These are phyloP conservation scores for Burhinus bistriatus DNA, from an alignment of 2,113 vertebrate genomes.

Conservation along the genomic window DNA sequence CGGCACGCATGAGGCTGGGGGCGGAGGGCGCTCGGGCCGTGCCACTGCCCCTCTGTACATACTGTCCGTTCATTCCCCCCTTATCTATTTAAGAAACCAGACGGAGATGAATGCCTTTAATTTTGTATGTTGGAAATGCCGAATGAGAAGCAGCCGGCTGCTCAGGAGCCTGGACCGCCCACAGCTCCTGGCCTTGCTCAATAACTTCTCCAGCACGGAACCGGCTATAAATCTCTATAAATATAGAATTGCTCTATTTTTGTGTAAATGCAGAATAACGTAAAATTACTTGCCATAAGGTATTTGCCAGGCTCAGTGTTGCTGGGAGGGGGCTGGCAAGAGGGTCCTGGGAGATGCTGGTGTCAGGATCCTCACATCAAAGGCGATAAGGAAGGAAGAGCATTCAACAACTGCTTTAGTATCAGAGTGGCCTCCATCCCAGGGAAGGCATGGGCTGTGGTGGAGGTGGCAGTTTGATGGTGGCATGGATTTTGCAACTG, in stretches of 20 bases:
- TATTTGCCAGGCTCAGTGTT: conserved; percentile 33
- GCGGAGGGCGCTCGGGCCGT: neutral
- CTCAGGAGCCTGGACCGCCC: conserved; percentile 17
- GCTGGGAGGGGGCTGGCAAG: neutral
- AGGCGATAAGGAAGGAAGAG: neutral
- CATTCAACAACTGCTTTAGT: neutral
- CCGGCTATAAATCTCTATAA: conserved; percentile 71
- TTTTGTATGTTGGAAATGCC: conserved; percentile 59
- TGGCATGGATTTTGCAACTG: neutral
- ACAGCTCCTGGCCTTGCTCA: conserved; percentile 54
- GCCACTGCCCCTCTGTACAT: conserved; percentile 32
- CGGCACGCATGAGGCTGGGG: neutral
- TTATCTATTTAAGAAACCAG: conserved; percentile 71
- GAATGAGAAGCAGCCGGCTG: conserved; percentile 26
- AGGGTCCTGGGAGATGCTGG: neutral
- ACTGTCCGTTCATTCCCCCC: conserved; percentile 27
- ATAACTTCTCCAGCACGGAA: conserved; percentile 58
- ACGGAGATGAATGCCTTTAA: conserved; percentile 64
- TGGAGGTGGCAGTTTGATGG: neutral
- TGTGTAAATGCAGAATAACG: conserved; percentile 74
- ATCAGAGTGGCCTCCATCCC: neutral
- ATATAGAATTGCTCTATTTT: conserved; percentile 78
- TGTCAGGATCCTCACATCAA: neutral
- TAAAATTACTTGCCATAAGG: conserved; percentile 69
- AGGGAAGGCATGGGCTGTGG: neutral